These are phyloP conservation scores for Perizoma flavofasciatum DNA, from an alignment of 2,888 invertebrate species.

Conservation along the genomic window DNA sequence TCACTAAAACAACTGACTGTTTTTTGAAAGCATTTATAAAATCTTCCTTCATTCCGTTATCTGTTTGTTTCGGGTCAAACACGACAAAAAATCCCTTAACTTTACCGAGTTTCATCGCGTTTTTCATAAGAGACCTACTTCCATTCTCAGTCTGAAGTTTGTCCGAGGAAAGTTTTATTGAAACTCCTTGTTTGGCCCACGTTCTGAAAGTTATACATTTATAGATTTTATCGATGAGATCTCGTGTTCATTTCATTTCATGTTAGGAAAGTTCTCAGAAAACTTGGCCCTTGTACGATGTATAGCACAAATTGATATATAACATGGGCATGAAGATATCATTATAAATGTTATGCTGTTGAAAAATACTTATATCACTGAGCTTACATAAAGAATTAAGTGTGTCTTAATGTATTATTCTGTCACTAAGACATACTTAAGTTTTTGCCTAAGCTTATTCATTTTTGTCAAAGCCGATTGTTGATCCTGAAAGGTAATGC, in stretches of 20 bases:
- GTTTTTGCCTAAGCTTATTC: no score
- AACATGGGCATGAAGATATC: no score
- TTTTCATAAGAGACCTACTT: slow-evolving; percentile 49
- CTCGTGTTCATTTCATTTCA: slow-evolving; percentile 9
- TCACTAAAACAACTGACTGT: slow-evolving; percentile 46
- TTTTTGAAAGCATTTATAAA: slow-evolving; percentile 42
- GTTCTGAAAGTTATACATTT: slow-evolving; percentile 41
- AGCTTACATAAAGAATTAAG: no score
- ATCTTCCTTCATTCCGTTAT: slow-evolving; percentile 27
- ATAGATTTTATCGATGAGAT: slow-evolving; percentile 24
- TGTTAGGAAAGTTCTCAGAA: slow-evolving; percentile 7
- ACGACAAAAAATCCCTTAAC: slow-evolving; percentile 58
- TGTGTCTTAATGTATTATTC: no score
- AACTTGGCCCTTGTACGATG: background rate
- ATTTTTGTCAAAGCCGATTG: no score
- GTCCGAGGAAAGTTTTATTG: slow-evolving; percentile 50
- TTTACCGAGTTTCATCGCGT: slow-evolving; percentile 51
- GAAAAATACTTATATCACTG: no score
- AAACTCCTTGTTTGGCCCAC: slow-evolving; percentile 48
- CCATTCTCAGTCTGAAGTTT: slow-evolving; percentile 51
- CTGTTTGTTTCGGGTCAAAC: slow-evolving; percentile 28
- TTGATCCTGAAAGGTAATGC: no score
- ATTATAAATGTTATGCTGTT: no score
- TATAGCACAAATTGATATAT: no score
- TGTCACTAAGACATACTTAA: no score